phyloP scores from a whole-genome alignment of 1,140 invertebrate genomes.

The Planococcus citri region DNA sequence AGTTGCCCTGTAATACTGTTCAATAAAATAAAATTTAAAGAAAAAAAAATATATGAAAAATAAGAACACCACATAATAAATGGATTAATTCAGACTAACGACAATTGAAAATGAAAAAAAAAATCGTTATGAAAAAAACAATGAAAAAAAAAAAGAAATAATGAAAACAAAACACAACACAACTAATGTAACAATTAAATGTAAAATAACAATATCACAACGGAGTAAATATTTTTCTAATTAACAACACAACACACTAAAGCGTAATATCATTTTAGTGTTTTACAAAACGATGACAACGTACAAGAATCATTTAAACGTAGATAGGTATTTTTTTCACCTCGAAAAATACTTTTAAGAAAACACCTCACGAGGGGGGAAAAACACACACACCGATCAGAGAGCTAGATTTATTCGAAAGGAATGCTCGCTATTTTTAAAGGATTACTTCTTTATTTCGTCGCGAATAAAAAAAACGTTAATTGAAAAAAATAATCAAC shows the following conservation, averaged over 20 bases:
- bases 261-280: background rate
- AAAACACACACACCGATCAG: no score
- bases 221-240: background rate
- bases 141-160: background rate
- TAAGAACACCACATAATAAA: background rate
- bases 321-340: background rate
- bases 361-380: background rate
- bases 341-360: background rate
- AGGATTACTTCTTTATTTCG: no score
- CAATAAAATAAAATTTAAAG: no score
- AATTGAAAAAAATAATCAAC: no score
- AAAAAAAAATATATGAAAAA: background rate
- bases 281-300: constrained; percentile 1
- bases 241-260: background rate
- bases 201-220: constrained; percentile 3
- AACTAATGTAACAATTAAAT: background rate
- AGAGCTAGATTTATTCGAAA: no score
- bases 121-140: background rate
- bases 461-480: no score
- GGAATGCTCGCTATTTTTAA: no score
- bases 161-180: background rate
- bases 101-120: background rate
- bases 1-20: background rate
- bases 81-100: background rate
- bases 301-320: no score